Conservation (phyloP, 2,113 vertebrate species). For the Gavialis gangeticus region DNA sequence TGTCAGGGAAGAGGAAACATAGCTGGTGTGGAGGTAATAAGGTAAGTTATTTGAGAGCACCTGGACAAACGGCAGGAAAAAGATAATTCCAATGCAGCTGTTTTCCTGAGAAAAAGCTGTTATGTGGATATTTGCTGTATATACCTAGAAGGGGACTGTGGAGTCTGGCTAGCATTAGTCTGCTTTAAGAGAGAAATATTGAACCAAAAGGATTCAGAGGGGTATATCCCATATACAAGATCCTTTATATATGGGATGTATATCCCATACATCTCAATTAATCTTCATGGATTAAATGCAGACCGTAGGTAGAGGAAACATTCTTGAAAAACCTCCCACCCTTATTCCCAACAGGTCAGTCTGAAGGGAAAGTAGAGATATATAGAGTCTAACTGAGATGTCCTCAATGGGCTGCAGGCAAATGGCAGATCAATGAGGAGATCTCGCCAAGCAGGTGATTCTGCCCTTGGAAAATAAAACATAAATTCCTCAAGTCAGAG, state of each 20-base stretch:
- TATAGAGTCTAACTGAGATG: neutral
- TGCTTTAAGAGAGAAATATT: neutral
- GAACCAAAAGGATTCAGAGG: neutral
- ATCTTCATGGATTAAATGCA: neutral
- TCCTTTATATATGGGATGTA: neutral
- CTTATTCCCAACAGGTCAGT: neutral
- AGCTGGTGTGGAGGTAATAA: neutral
- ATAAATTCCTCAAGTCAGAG: neutral
- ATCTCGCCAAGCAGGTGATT: neutral
- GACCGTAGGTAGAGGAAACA: neutral
- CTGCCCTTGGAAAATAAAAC: neutral
- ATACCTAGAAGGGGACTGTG: neutral
- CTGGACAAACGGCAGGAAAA: neutral
- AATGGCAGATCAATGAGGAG: neutral
- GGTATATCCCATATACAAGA: neutral
- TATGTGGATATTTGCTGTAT: neutral
- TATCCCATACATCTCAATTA: too few species aligned
- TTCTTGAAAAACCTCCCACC: neutral
- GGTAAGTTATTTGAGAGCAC: neutral
- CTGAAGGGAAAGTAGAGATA: neutral
- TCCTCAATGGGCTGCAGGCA: neutral
- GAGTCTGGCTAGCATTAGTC: neutral
- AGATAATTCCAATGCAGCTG: neutral
- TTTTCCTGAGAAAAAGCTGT: neutral
- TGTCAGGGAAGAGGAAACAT: neutral